Base-by-base conservation (phyloP, 2,888 invertebrate species). In the Hyposoter didymator region DNA sequence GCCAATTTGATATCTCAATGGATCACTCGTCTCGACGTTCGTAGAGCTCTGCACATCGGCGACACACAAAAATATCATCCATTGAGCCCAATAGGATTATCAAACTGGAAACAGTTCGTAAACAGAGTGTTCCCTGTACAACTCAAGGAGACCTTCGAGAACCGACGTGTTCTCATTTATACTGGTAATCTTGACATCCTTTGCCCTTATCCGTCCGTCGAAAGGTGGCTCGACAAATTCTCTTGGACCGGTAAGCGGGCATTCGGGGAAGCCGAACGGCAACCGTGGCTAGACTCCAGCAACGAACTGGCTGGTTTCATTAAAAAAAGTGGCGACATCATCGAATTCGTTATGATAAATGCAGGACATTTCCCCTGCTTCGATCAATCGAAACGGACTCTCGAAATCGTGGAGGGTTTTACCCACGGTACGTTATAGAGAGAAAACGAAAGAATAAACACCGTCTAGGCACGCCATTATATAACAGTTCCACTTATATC, bases 171-270 rank as follows among this genome's bases (percentile, higher is more conserved):
- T 19, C 95, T 98, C 62, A 95, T 98, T 84, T 99, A 98, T 93
- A 98, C 96, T 92, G 99, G 99, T 0, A 98, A 99, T 91, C 93
- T 99, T 87, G 99, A 99, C 93, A 97, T 99, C n/a, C 98, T 98
- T 86, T 97, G 98, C 0, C 97, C 98, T 0, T 98, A 98, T 93
- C 97, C 98, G 0, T 92, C 97, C 74, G 98, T 98, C 0, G 95
- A 97, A 28, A 97, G 97, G 91, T 98, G 97, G 92, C 94, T 99
- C 47, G 95, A 95, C 88, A 91, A 94, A n/a, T 88, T 95, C 1
- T 87, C 93, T 12, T 95, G 95, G 95, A 82, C 92, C 7, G 94
- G 94, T 4, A 92, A 93, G 0, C 90, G 92, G 0, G 92, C 93
- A 12, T 95, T 94, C 88, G 92, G 92, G 85, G 91, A 86, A n/a